These are phyloP conservation scores for Pelusios castaneus DNA, from an alignment of 2,113 vertebrate species.

Conservation along the genomic window DNA sequence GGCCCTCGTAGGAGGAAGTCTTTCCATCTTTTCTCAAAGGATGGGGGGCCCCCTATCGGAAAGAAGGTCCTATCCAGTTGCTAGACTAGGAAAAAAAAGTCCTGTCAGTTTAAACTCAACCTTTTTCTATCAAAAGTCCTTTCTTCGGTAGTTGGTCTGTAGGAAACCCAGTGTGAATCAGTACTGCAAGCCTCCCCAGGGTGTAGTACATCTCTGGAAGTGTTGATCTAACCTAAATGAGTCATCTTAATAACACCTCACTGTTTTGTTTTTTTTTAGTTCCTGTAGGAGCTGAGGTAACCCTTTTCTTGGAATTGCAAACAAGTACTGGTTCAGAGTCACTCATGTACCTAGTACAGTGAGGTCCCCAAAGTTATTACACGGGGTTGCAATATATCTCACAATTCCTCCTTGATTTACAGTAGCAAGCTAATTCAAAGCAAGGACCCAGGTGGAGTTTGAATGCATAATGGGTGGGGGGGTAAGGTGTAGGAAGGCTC, in stretches of 20 bases:
- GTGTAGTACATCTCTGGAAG: neutral
- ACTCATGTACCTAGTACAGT: neutral
- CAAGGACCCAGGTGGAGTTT: neutral
- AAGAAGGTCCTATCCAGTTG: neutral
- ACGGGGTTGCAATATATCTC: neutral
- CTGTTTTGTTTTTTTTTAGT: neutral
- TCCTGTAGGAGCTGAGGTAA: neutral
- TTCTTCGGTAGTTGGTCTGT: neutral
- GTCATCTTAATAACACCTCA: neutral
- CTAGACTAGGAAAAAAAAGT: neutral
- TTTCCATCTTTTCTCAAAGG: neutral
- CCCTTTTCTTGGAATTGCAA: neutral
- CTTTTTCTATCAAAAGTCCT: neutral
- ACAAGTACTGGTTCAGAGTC: neutral
- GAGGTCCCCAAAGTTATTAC: neutral
- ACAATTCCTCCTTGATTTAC: neutral
- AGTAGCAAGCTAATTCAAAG: neutral
- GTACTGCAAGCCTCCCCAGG: neutral
- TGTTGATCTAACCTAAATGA: neutral
- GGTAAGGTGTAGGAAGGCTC: no score
- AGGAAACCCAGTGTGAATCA: neutral
- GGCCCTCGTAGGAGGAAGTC: neutral
- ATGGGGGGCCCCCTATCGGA: neutral
- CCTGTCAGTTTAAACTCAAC: neutral
- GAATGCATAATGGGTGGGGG: no score